These are phyloP conservation scores for Notolabrus celidotus DNA, from an alignment of 2,797 vertebrate genomes.

Conservation along the genomic window DNA sequence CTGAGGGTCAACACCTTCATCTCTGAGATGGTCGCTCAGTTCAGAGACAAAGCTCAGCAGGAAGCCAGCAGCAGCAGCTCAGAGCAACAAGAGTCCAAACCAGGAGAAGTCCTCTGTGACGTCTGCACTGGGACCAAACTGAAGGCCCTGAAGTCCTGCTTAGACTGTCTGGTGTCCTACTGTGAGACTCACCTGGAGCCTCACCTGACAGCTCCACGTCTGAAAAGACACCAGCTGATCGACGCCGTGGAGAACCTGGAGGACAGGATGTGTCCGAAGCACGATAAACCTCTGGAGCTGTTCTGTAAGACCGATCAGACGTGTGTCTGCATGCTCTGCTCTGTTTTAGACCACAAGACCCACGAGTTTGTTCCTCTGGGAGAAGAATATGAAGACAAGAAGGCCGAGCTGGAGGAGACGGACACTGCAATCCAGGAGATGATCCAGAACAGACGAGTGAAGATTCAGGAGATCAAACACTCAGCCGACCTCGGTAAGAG, in stretches of 20 bases:
- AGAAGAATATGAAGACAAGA: background rate
- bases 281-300: slow-evolving; percentile 44
- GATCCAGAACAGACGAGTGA: slow-evolving; percentile 19
- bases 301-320: slow-evolving; percentile 37
- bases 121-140: slow-evolving; percentile 32
- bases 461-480: slow-evolving; percentile 19
- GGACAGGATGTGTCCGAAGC: slow-evolving; percentile 32
- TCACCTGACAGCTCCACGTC: fast-evolving
- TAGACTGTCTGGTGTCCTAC: slow-evolving; percentile 34
- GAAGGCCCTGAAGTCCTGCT: slow-evolving; percentile 42
- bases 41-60: slow-evolving; percentile 7
- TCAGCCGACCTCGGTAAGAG: background rate
- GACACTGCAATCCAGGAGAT: slow-evolving; percentile 11
- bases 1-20: background rate
- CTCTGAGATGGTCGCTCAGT: slow-evolving; percentile 11
- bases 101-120: slow-evolving; percentile 35
- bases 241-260: slow-evolving; percentile 33
- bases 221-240: slow-evolving; percentile 29
- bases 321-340: slow-evolving; percentile 8
- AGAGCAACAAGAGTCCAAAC: background rate
- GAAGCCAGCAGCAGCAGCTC: background rate
- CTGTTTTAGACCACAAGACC: background rate
- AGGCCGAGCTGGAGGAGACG: background rate
- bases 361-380: slow-evolving; percentile 3
- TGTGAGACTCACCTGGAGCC: slow-evolving; percentile 43